Evolutionary conservation across 2,797 vertebrate species (phyloP), one percentile per base, ranked within the genome.

Genomic region (Sebastes trivittatus): DNA sequence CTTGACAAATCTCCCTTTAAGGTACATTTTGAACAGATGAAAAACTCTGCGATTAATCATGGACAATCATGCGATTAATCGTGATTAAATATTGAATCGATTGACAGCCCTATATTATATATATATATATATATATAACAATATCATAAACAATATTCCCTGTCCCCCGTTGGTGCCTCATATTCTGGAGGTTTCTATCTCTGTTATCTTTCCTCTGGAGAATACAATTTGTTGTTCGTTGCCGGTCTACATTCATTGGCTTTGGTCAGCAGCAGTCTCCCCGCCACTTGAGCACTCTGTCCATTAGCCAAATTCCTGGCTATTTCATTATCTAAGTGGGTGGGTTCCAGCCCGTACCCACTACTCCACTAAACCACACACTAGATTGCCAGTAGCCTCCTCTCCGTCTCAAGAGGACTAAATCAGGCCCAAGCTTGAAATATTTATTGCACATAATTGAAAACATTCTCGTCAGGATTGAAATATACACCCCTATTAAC

Each of bases 301-400:
- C 88, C 94, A 94, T 95, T 94, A 94, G 86, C 64, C 58, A 89
- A 82, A 92, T 87, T 88, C 69, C 52, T 30, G 62, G 63, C 85
- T 88, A 87, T 88, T 95, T 94, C 85, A 93, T 95, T 93, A 94
- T 91, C 82, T 80, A 88, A 91, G 86, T 87, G 79, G 81, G 67
- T 84, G 74, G 67, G 75, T 61, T 82, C 36, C 74, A 67, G 38
- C 64, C 70, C 9, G 2, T 60, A 55, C 77, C 73, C 82, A 49
- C 72, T 20, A 59, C 77, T 82, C 77, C 23, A 71, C 69, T 59
- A 59, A 80, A 87, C 80, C 89, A 76, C 77, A 68, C 59, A 5
- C 73, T 73, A 8, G 70, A 83, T 85, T 75, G 73, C 63, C 80
- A 54, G 67, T 54, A 74, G 67, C 54, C 76, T 75, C 34, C 56